Evolutionary conservation across 2,113 vertebrate genomes (phyloP).

Genomic region (Pardalotus punctatus): DNA sequence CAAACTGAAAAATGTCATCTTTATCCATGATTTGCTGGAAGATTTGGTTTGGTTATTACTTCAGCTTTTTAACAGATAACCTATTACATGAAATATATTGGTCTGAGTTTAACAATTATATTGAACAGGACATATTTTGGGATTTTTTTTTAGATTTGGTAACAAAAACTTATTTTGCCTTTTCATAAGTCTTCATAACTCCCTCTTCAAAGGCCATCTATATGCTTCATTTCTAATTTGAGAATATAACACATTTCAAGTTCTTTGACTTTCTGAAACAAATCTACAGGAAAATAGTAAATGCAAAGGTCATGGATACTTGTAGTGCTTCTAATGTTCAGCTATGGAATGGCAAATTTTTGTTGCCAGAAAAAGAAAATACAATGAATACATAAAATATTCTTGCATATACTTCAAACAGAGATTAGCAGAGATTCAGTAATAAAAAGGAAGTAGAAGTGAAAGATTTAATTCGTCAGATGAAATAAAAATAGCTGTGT

Average conservation of each 20-base stretch:
- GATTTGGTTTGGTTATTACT: neutral
- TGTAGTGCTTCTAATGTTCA: neutral
- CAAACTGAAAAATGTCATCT: neutral
- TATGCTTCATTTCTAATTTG: neutral
- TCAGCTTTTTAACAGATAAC: neutral
- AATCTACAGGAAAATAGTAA: neutral
- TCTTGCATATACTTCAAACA: conserved; percentile 23
- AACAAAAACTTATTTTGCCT: neutral
- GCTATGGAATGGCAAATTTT: neutral
- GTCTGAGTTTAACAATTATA: neutral
- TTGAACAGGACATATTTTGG: neutral
- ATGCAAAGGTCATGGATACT: neutral
- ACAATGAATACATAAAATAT: conserved; percentile 28
- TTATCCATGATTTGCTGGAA: neutral
- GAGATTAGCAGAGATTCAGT: conserved; percentile 23
- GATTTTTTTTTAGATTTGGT: neutral
- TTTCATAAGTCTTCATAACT: neutral
- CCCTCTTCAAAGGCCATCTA: neutral
- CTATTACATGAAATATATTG: neutral
- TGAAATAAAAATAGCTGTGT: conserved; percentile 54
- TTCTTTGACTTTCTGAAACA: neutral
- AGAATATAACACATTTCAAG: neutral
- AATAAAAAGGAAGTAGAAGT: conserved; percentile 34
- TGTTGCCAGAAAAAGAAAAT: conserved; percentile 39
- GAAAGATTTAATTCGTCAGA: conserved; percentile 30